Evolutionary conservation across 1,140 invertebrate genomes (phyloP).

Genomic region (Gryon sp.): DNA sequence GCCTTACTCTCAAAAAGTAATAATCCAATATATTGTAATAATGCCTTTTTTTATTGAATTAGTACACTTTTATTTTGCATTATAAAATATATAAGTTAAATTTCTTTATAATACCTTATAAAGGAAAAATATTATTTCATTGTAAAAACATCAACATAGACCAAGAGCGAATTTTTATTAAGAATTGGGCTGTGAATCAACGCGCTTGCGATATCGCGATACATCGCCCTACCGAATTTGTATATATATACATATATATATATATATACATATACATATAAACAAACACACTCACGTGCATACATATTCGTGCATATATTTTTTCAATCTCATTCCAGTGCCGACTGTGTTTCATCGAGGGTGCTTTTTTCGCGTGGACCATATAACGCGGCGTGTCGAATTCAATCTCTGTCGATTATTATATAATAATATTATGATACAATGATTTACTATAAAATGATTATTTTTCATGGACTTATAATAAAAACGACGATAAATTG

Average conservation of each 20-base stretch:
- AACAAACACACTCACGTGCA: conserved; percentile 60
- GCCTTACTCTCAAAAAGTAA: conserved; percentile 28
- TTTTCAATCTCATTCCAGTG: conserved; percentile 66
- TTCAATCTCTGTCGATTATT: conserved; percentile 4
- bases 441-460: no score
- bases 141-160: conserved; percentile 7
- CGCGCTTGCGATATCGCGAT: conserved; percentile 37
- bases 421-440: no score
- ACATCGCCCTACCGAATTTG: conserved; percentile 42
- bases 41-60: no score
- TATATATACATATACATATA: conserved; percentile 59
- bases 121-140: conserved; percentile 1
- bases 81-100: no score
- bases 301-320: conserved; percentile 65
- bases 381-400: conserved; percentile 22
- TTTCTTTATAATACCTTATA: no score
- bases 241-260: conserved; percentile 61
- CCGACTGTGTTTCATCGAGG: conserved; percentile 59
- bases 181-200: conserved; percentile 56
- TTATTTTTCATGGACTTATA: no score
- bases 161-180: conserved; percentile 6
- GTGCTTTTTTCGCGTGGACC: conserved; percentile 25
- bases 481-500: neutral
- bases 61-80: no score
- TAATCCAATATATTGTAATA: no score